Evolutionary conservation across 1,140 invertebrate genomes (phyloP).

Genomic region (Panulirus ornatus): DNA sequence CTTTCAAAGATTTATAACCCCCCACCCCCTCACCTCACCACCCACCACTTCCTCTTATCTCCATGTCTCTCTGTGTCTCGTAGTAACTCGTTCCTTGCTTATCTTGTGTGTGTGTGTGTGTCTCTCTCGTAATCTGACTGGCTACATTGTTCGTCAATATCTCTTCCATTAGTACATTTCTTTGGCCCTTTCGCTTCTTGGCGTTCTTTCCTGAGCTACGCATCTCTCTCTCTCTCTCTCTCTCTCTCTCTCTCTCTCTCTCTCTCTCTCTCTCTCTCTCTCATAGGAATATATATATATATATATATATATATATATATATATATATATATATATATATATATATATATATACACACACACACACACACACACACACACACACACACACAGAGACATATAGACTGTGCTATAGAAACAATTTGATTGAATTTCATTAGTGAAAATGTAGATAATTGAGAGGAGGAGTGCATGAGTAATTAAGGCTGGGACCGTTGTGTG

Average conservation of each 20-base stretch:
- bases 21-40: too few relatives aligned
- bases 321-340: background rate
- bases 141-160: background rate
- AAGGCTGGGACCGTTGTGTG: too few relatives aligned
- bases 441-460: too few relatives aligned
- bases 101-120: too few relatives aligned
- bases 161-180: background rate
- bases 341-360: background rate
- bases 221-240: background rate
- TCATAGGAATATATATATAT: background rate
- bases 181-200: background rate
- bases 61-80: background rate
- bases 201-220: background rate
- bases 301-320: background rate
- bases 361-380: slow-evolving; percentile 14
- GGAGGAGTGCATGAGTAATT: too few relatives aligned
- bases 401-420: too few relatives aligned
- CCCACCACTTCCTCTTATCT: background rate
- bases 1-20: background rate
- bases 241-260: background rate
- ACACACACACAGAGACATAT: background rate
- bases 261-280: background rate
- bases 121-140: background rate
- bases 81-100: background rate
- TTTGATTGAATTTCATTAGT: too few relatives aligned